Evolutionary conservation across 1,140 invertebrate genomes (phyloP).

Genomic region (Venturia canescens): DNA sequence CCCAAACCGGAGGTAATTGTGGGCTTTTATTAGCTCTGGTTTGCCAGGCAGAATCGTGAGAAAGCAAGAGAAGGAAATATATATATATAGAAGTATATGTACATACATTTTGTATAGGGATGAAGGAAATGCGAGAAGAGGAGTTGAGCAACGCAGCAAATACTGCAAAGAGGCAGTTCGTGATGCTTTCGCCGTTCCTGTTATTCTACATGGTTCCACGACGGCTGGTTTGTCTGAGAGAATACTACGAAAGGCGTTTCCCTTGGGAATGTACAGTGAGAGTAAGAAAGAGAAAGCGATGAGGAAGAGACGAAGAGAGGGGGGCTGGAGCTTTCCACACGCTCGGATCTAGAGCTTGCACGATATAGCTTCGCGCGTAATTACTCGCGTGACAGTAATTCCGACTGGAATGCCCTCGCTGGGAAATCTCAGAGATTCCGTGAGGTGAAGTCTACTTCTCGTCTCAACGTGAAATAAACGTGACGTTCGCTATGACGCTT

Average conservation of each 20-base stretch:
- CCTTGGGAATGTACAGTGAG: constrained; percentile 29
- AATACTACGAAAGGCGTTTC: constrained; percentile 62
- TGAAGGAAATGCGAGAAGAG: constrained; percentile 31
- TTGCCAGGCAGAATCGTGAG: constrained; percentile 49
- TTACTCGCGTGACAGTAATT: constrained; percentile 76
- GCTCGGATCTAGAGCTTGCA: constrained; percentile 40
- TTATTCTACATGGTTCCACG: background rate
- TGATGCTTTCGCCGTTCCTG: constrained; percentile 44
- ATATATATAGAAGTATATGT: background rate
- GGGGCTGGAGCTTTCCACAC: constrained; percentile 8
- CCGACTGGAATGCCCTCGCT: constrained; percentile 61
- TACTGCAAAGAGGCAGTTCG: constrained; percentile 51
- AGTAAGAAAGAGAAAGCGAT: background rate
- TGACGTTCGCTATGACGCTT: no score
- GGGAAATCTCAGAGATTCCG: constrained; percentile 16
- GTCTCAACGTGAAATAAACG: constrained; percentile 1
- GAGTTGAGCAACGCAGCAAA: constrained; percentile 45
- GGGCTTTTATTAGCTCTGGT: constrained; percentile 77
- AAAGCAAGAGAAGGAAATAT: constrained; percentile 35
- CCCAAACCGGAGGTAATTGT: constrained; percentile 77
- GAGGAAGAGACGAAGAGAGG: background rate
- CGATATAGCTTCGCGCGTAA: constrained; percentile 63
- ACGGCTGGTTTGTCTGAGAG: constrained; percentile 9
- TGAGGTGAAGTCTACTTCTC: background rate
- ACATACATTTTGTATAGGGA: constrained; percentile 1